Evolutionary conservation across 2,888 invertebrate species (phyloP), one percentile per base, ranked within the genome.

Genomic region (Caenorhabditis sp.): DNA sequence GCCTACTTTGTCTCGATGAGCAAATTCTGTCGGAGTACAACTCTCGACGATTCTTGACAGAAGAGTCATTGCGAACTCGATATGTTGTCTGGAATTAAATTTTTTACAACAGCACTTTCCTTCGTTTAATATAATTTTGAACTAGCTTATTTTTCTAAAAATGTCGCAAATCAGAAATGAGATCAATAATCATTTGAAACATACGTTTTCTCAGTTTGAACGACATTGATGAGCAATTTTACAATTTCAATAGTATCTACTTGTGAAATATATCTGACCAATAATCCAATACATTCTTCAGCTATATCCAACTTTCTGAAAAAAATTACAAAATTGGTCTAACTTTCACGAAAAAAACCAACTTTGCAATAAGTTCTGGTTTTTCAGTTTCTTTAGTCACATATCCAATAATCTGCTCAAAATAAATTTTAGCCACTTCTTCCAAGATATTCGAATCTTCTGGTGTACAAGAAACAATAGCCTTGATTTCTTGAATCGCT

Each of bases 11-110:
- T 56, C 56, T 3, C 56, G 56, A 14, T 56, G 56, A 10, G 56
- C 25, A 26, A 56, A 56, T 26, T 56, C 56, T 56, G 56, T 26
- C 17, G 56, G 56, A 23, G 23, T 26, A 56, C 56, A 14, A 17
- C 23, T 56, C 5, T 56, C 56, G 26, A 56, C 56, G 26, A 56
- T 56, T 26, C 17, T 10, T 7, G 26, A 56, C 12, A 56, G 17
- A 4, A 56, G 17, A 5, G 21, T 56, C 26, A 56, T 56, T 26
- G 56, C 56, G 26, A 56, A 56, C 14, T 26, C 56, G 17, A 26
- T 56, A 17, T 56, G 56, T 23, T 25, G 8, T 26, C 56, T 56
- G 26, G 14, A 56, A 56, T 26, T 12, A n/a, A 50, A 50, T 50
- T 3, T 50, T 20, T 4, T 3, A 50, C 3, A n/a, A n/a, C n/a